A percentile compares a stretch with the other conserved stretches of the same genome.
These are phyloP conservation scores for Eudemis profundana DNA, from an alignment of 2,888 invertebrate species.

Conservation along the genomic window DNA sequence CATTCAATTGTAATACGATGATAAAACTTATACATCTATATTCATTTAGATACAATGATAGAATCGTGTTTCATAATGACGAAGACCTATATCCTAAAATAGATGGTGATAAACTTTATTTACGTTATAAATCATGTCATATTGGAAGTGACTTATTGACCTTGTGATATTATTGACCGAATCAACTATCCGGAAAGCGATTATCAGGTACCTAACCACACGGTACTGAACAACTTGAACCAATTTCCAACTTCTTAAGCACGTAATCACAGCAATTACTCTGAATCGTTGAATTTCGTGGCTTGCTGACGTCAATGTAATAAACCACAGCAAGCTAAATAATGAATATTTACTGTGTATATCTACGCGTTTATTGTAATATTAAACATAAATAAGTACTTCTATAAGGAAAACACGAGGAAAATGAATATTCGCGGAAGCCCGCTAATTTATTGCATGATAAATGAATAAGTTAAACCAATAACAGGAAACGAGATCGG, in stretches of 20 bases:
- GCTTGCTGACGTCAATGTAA: slow-evolving; percentile 27
- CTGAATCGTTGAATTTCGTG: slow-evolving; percentile 9
- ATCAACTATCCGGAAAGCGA: too few relatives aligned
- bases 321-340: slow-evolving; percentile 15
- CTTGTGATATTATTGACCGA: neutral
- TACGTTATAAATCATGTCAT: too few relatives aligned
- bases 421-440: slow-evolving; percentile 55
- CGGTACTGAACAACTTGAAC: neutral
- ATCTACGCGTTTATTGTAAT: neutral
- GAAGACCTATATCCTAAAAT: too few relatives aligned
- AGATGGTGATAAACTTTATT: too few relatives aligned
- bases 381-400: slow-evolving; percentile 21
- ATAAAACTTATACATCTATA: too few relatives aligned
- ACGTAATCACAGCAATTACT: slow-evolving; percentile 18
- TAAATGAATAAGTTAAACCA: slow-evolving; percentile 50
- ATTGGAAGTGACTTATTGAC: too few relatives aligned
- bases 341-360: slow-evolving; percentile 9
- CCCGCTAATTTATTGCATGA: slow-evolving; percentile 52
- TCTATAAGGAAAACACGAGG: slow-evolving; percentile 45
- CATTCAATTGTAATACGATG: too few relatives aligned
- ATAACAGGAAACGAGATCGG: slow-evolving; percentile 67
- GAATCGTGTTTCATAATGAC: too few relatives aligned
- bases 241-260: slow-evolving; percentile 1
- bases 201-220: neutral
- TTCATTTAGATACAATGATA: too few relatives aligned